Evolutionary conservation across 1,140 invertebrate species (phyloP), one percentile per base, ranked within the genome.

Genomic region (Drosophila insularis): DNA sequence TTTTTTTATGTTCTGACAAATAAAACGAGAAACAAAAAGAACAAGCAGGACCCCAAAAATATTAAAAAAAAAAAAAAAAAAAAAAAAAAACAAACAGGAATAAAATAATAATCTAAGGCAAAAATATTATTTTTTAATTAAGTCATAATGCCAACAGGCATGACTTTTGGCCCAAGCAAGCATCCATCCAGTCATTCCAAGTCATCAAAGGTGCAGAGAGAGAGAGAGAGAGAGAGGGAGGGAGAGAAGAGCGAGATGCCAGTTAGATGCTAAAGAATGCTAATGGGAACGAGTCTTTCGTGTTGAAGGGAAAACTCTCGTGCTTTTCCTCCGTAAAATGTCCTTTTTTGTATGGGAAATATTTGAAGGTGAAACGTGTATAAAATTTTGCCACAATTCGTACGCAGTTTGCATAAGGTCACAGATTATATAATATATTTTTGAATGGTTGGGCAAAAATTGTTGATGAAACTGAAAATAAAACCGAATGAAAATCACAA

Each of bases 401-500:
- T 62, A 86, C 81, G 73, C 81, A 81, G 69, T 74, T 85, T 85
- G 81, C 81, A 85, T 85, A 85, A 81, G 81, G 81, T 80, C 81
- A 73, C 81, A 84, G 77, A 60, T 46, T 14, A 61, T 71, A 71
- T 65, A 17, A 27, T 27, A 5, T 27, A 27, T 27, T 27, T 27
- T 27, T 27, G 6, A 27, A 27, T 27, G 4, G 27, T 27, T 27
- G 27, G 27, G 4, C 27, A 5, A 6, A 27, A 27, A n/a, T n/a
- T n/a, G n/a, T n/a, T 10, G 32, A 27, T 11, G 32, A 11, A 35
- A 35, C 32, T 35, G 32, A 11, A 4, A 27, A 27, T 27, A 27
- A 27, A 27, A 27, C 27, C 27, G 27, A 27, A 27, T 53, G 46
- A 23, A 55, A 55, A 21, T 14, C 54, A 35, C 14, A 58, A 60